phyloP scores from a whole-genome alignment of 2,797 vertebrate genomes.

The Xerus rutilus region DNA sequence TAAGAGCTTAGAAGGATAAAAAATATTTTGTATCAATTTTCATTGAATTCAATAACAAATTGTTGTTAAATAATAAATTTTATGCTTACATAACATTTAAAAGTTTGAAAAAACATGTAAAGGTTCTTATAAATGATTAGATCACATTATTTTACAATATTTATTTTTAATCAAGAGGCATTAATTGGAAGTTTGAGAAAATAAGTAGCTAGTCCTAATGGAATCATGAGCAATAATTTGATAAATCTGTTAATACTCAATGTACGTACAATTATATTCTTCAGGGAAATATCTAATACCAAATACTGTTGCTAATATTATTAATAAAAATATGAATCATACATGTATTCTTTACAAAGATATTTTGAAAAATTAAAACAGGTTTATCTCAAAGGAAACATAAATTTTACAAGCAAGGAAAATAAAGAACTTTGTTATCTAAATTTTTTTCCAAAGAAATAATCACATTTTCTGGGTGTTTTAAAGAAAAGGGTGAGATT shows the following conservation, averaged over 20 bases:
- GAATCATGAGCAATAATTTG: background rate
- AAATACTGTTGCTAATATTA: background rate
- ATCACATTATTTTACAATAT: background rate
- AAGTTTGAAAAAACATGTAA: background rate
- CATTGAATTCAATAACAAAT: background rate
- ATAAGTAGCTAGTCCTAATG: background rate
- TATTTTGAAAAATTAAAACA: background rate
- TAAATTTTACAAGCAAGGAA: background rate
- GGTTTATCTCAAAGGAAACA: background rate
- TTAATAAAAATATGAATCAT: background rate
- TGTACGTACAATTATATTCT: background rate
- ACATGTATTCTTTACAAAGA: background rate
- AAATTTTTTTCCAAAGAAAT: background rate
- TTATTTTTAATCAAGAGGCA: background rate
- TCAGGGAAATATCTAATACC: background rate
- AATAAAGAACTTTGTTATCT: background rate
- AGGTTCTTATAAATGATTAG: background rate
- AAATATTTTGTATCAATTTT: conserved; percentile 43
- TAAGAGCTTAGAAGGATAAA: background rate
- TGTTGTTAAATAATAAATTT: background rate
- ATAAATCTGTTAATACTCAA: background rate
- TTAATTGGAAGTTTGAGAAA: background rate
- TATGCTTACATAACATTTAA: background rate
- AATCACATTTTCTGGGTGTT: background rate
- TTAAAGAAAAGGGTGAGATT: background rate